Evolutionary conservation across 2,888 invertebrate species (phyloP).

Genomic region (Trichogramma evanescens): DNA sequence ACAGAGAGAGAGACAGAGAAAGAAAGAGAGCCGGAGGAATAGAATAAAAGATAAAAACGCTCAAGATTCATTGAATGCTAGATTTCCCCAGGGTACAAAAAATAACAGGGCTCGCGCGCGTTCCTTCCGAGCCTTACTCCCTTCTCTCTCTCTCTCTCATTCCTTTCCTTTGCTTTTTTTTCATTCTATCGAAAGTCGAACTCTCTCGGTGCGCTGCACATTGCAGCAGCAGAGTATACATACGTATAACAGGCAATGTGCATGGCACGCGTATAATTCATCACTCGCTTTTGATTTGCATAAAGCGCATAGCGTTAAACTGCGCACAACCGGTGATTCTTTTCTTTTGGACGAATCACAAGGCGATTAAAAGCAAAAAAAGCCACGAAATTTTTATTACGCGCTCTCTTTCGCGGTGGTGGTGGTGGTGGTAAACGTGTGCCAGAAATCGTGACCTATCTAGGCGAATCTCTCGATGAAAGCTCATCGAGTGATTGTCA

Average conservation of each 20-base stretch:
- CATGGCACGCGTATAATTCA: too few species aligned
- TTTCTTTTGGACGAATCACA: too few species aligned
- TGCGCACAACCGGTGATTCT: too few species aligned
- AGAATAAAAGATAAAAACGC: background rate
- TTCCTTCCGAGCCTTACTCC: slow-evolving; percentile 3
- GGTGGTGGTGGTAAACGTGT: too few species aligned
- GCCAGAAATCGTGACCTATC: too few species aligned
- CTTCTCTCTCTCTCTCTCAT: slow-evolving; percentile 2
- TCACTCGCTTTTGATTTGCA: too few species aligned
- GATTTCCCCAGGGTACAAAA: slow-evolving; percentile 37
- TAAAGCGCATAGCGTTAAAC: too few species aligned
- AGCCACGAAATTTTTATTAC: too few species aligned
- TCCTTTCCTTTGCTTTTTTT: background rate
- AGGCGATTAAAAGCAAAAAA: too few species aligned
- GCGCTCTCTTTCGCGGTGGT: too few species aligned
- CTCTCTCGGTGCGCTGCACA: background rate
- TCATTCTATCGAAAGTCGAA: background rate
- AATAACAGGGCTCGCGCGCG: slow-evolving; percentile 25
- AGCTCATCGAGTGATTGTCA: background rate
- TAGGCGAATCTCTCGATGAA: too few species aligned
- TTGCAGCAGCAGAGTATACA: background rate
- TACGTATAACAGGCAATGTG: too few species aligned
- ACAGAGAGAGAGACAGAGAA: background rate
- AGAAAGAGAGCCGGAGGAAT: background rate
- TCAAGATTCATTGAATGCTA: slow-evolving; percentile 32